Evolutionary conservation across 2,797 vertebrate genomes (phyloP).

Genomic region (Pseudocheirus occidentalis): DNA sequence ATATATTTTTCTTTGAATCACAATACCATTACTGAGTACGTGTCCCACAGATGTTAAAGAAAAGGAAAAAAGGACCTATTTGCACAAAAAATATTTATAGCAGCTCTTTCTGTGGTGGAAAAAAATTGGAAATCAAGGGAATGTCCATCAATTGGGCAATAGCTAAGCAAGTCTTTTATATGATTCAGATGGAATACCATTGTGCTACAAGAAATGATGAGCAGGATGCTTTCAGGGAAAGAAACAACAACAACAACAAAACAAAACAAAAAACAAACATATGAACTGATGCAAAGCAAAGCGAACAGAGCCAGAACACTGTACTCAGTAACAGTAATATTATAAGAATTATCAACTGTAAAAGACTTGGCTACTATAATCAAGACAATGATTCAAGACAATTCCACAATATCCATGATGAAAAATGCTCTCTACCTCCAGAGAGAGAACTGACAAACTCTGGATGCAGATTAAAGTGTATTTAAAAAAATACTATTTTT

Average conservation of each 20-base stretch:
- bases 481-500: background rate
- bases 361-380: background rate
- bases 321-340: background rate
- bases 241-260: no score
- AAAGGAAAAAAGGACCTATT: background rate
- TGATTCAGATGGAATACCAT: background rate
- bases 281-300: background rate
- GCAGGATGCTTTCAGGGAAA: background rate
- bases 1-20: background rate
- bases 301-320: background rate
- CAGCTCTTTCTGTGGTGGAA: background rate
- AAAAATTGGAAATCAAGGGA: background rate
- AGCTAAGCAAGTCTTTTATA: background rate
- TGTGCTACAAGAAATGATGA: background rate
- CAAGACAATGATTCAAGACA: background rate
- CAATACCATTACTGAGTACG: background rate
- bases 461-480: background rate
- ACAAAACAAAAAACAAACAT: no score
- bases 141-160: background rate
- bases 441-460: background rate
- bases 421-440: background rate
- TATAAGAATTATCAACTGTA: background rate
- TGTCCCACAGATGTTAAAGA: background rate
- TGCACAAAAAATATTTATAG: background rate
- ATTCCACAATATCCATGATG: background rate